These are phyloP conservation scores for Pelvicachromis taeniatus DNA, from an alignment of 2,113 vertebrate genomes.

Conservation along the genomic window DNA sequence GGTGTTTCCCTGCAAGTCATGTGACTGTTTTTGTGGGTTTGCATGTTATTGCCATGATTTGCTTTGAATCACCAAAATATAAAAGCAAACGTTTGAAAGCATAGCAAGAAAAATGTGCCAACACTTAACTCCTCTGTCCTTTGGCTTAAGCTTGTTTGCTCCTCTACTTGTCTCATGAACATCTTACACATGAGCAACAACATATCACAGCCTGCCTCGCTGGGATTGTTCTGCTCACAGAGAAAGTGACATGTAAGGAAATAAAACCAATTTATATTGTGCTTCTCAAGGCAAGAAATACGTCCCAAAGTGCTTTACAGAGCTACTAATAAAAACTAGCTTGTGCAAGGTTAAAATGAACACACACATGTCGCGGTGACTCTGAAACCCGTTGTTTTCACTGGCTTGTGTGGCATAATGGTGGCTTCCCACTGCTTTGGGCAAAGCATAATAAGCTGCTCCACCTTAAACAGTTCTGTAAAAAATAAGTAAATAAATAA, in stretches of 20 bases:
- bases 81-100: neutral
- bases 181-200: neutral
- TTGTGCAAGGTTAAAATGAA: neutral
- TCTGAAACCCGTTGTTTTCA: neutral
- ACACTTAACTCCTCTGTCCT: neutral
- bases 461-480: neutral
- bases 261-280: neutral
- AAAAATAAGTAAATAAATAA: neutral
- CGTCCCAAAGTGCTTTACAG: neutral
- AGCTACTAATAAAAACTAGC: neutral
- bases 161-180: neutral
- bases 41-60: neutral
- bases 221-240: neutral
- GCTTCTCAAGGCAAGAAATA: too few species aligned
- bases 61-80: neutral
- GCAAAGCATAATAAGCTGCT: fast-evolving
- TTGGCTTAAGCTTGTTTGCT: neutral
- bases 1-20: neutral
- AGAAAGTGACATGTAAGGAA: neutral
- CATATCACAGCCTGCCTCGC: neutral
- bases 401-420: neutral
- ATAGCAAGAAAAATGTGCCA: neutral
- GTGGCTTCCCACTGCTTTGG: neutral
- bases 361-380: neutral
- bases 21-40: neutral